These are phyloP conservation scores for Regulus satrapa DNA, from an alignment of 2,113 vertebrate genomes.

Conservation along the genomic window DNA sequence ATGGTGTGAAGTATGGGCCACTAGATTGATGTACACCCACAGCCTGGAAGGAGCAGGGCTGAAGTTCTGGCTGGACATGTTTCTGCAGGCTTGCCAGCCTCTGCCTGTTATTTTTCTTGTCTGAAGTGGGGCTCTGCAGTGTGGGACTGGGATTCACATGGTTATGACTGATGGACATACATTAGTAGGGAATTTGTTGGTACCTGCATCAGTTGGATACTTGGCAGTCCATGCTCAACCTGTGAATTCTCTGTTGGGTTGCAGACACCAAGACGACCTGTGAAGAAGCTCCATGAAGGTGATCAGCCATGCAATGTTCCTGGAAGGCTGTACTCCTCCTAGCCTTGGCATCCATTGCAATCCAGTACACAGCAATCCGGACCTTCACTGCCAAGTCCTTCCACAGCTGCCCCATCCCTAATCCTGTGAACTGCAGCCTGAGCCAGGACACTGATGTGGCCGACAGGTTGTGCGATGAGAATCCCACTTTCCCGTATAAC, in stretches of 20 bases:
- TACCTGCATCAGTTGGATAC: not conserved
- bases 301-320: conserved; percentile 98
- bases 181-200: not conserved
- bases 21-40: not conserved
- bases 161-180: not conserved
- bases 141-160: rapidly evolving
- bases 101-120: not conserved
- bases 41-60: not conserved
- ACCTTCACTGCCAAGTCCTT: conserved; percentile 95
- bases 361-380: conserved; percentile 97
- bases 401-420: conserved; percentile 85
- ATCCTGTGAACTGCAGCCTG: conserved; percentile 82
- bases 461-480: conserved; percentile 87
- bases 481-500: conserved; percentile 81
- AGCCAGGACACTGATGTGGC: conserved; percentile 82
- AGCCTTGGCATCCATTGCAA: conserved; percentile 94
- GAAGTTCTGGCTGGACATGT: not conserved
- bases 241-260: conserved; percentile 44
- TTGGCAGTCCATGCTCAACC: not conserved
- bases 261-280: conserved; percentile 47
- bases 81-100: not conserved
- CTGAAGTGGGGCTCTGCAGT: not conserved
- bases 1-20: not conserved
- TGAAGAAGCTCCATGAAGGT: conserved; percentile 84
- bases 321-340: conserved; percentile 98